phyloP scores from a whole-genome alignment of 2,888 invertebrate genomes.

The Melikaiella ostensackeni region DNA sequence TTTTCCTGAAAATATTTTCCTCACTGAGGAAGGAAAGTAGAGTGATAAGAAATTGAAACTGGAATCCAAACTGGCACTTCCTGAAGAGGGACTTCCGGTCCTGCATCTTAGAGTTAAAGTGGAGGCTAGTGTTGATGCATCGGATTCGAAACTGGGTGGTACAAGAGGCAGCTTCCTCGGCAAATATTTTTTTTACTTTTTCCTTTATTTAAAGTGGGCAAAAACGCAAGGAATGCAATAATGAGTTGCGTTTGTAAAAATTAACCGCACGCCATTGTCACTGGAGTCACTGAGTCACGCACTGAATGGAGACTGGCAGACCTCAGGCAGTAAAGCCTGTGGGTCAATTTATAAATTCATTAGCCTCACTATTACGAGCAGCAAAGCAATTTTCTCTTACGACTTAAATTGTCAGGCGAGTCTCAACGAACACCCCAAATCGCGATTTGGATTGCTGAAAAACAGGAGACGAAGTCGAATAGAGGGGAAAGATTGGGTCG shows the following conservation, averaged over 20 bases:
- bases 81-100: background rate
- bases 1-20: background rate
- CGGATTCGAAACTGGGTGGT: background rate
- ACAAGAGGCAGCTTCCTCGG: background rate
- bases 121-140: background rate
- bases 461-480: background rate
- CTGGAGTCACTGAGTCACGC: slow-evolving; percentile 53
- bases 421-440: slow-evolving; percentile 49
- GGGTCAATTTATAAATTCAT: slow-evolving; percentile 74
- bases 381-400: slow-evolving; percentile 58
- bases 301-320: slow-evolving; percentile 59
- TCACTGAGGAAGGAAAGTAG: background rate
- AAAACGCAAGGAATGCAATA: background rate
- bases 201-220: background rate
- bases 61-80: slow-evolving; percentile 2
- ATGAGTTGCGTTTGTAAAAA: slow-evolving; percentile 36
- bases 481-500: background rate
- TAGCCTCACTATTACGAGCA: slow-evolving; percentile 67
- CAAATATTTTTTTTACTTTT: background rate
- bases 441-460: slow-evolving; percentile 39
- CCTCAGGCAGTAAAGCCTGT: slow-evolving; percentile 62
- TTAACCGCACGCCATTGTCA: slow-evolving; percentile 57
- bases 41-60: background rate
- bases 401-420: slow-evolving; percentile 54
- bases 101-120: background rate